Evolutionary conservation across 1,140 invertebrate species (phyloP), one percentile per base, ranked within the genome.

Genomic region (Ylistrum balloti): DNA sequence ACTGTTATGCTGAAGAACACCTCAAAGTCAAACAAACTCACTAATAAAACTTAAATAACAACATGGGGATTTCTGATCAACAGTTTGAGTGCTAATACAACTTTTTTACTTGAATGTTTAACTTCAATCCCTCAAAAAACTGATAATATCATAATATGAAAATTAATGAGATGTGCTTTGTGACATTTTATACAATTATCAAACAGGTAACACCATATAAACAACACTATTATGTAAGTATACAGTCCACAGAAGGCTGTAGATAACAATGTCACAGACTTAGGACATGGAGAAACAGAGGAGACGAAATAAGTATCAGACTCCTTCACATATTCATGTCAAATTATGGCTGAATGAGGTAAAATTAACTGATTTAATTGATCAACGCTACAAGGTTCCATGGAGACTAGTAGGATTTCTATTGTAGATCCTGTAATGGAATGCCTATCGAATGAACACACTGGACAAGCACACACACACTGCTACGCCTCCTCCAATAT

Each of bases 401-500:
- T 38, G 35, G 35, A n/a, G 56, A 74, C 56, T 74, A 74, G 56
- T 74, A 74, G 56, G 56, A 74, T 74, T 74, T 74, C 56, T n/a
- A 28, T 74, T 5, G 28, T 28, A 13, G 35, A n/a, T 28, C 35
- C 5, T 38, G 13, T 38, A n/a, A 17, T 28, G n/a, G 9, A 88
- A 56, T 56, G 41, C 33, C 33, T 56, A 56, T 33, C n/a, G 41
- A 35, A n/a, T 86, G 74, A 89, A 89, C 88, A 89, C 28, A 41
- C 28, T 33, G 88, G 85, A 89, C 32, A 87, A 87, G 41, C 86
- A 38, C 35, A 89, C 28, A 35, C 22, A 34, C 33, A 56, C 87
- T 22, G 45, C 41, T 88, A 91, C 5, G 34, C 85, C 48, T 91
- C 91, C 89, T 91, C 91, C 41, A 85, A 45, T 33, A 91, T 88